These are phyloP conservation scores for Phenganax marumi DNA, from an alignment of 92 coral and sea anemone species.

Conservation along the genomic window DNA sequence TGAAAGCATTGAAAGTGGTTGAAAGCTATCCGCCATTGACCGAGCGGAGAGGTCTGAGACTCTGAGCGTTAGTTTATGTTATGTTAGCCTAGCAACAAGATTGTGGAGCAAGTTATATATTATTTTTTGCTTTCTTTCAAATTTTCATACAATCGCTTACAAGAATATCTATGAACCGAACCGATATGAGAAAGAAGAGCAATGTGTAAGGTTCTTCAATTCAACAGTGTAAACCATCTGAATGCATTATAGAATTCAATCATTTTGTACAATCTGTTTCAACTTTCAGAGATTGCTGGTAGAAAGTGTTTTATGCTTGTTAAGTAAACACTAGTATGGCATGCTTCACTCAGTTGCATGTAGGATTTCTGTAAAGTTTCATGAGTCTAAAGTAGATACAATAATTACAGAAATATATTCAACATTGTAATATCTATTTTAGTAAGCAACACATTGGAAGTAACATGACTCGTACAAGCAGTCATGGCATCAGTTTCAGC, in stretches of 20 bases:
- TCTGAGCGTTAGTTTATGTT: conserved; percentile 20
- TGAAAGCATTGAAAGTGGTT: not conserved
- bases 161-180: conserved; percentile 20
- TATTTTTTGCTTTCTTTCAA: not conserved
- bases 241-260: too few relatives aligned
- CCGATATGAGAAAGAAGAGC: conserved; percentile 30
- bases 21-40: not conserved
- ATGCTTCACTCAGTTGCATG: too few relatives aligned
- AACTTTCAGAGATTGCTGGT: too few relatives aligned
- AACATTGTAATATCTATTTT: not conserved
- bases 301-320: too few relatives aligned
- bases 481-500: conserved; percentile 82
- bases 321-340: too few relatives aligned
- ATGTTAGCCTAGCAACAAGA: conserved; percentile 34
- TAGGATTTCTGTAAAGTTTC: not conserved
- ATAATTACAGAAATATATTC: not conserved
- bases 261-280: too few relatives aligned
- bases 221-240: too few relatives aligned
- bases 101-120: conserved; percentile 18
- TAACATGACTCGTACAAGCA: conserved; percentile 85
- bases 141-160: not conserved
- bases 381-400: not conserved
- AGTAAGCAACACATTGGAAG: conserved; percentile 40
- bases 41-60: not conserved
- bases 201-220: conserved; percentile 35